Evolutionary conservation across 53 echinoderm and acorn worm species (phyloP).

Genomic region (Astropecten irregularis): DNA sequence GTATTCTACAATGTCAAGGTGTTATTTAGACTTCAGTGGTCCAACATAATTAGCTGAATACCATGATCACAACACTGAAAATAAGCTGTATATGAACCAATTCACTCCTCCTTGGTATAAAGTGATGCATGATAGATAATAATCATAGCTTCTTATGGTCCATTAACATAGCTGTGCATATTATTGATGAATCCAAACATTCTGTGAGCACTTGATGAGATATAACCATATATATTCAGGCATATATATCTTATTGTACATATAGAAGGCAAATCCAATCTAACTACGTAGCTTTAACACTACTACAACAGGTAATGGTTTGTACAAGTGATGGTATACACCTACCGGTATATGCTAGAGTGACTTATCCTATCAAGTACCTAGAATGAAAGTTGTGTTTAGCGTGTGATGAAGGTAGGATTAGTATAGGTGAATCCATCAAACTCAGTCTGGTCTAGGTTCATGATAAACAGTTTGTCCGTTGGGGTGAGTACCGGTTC

Average conservation of each 20-base stretch:
- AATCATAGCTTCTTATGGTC: too few relatives aligned
- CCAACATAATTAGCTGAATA: too few relatives aligned
- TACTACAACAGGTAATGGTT: not conserved
- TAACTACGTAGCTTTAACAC: conserved; percentile 1
- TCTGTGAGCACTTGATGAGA: too few relatives aligned
- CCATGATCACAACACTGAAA: too few relatives aligned
- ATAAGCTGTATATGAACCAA: too few relatives aligned
- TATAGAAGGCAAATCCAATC: conserved; percentile 14
- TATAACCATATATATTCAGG: not conserved
- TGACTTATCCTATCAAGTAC: not conserved
- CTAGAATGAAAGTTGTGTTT: not conserved
- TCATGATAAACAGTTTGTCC: conserved; percentile 98
- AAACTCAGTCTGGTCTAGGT: conserved; percentile 96
- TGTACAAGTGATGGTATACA: conserved; percentile 5
- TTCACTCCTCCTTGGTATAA: too few relatives aligned
- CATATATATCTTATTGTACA: not conserved
- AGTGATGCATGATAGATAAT: too few relatives aligned
- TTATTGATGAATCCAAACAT: too few relatives aligned
- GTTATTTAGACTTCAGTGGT: too few relatives aligned
- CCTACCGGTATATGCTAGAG: not conserved
- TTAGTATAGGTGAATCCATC: conserved; percentile 92
- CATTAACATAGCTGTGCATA: too few relatives aligned
- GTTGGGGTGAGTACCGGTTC: conserved; percentile 87
- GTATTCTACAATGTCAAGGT: too few relatives aligned
- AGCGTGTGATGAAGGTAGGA: conserved; percentile 63